Evolutionary conservation across 2,888 invertebrate species (phyloP), one percentile per base, ranked within the genome.

Genomic region (Drosophila kokeensis): DNA sequence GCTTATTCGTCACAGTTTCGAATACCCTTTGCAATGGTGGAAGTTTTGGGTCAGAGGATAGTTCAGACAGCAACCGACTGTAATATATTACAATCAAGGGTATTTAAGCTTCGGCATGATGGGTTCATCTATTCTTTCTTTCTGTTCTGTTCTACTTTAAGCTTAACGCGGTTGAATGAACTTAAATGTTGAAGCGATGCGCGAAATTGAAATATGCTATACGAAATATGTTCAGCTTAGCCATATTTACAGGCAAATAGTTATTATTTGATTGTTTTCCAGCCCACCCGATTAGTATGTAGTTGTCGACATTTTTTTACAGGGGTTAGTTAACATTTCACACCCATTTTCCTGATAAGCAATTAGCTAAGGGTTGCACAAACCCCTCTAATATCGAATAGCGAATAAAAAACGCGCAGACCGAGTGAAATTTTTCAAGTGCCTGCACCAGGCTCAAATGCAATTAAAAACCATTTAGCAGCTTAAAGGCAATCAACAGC

Each of bases 381-480:
- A 52, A 30, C 59, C 55, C 69, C 27, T 34, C 36, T 34, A 50
- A 30, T 42, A 50, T 27, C 50, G 38, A 53, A 54, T 42, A 69
- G 68, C 38, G 63, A 61, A 79, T 66, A 76, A 77, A 60, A 63
- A 73, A 79, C 49, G 53, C 34, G 27, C 27, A 21, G 59, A 45
- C 49, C 60, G 64, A 55, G 70, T 53, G 50, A 64, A 58, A 69
- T 29, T 69, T 73, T 70, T 89, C 67, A 85, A 85, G 88, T 89
- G 83, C 62, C 73, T 65, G 81, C 54, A 55, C 58, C 62, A 73
- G 83, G 71, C 69, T 70, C 65, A 73, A 69, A 89, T 80, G 69
- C 84, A 85, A 85, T 85, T 85, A 85, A 89, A 85, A 87, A 85
- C 68, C 83, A 87, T 85, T 85, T 84, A 84, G 53, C 81, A 64